phyloP scores from a whole-genome alignment of 2,888 invertebrate genomes.

The Steromphala cineraria region DNA sequence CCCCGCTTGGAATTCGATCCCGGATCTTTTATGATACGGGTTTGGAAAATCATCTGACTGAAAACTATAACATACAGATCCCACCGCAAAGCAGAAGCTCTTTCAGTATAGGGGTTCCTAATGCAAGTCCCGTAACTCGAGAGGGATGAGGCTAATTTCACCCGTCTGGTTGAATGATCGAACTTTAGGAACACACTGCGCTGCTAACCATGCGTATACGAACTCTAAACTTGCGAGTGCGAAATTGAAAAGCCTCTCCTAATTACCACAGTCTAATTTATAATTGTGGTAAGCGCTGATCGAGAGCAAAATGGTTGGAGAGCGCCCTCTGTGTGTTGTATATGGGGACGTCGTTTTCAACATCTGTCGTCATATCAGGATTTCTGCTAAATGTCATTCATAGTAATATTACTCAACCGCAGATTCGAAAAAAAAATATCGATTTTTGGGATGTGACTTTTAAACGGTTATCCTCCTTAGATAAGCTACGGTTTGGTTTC shows the following conservation, averaged over 20 bases:
- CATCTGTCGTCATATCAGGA: too few relatives aligned
- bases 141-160: neutral
- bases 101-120: neutral
- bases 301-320: neutral
- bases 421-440: too few relatives aligned
- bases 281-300: neutral
- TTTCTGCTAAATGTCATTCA: too few relatives aligned
- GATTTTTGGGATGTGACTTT: too few relatives aligned
- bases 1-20: neutral
- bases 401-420: too few relatives aligned
- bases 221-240: neutral
- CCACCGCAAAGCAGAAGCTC: neutral
- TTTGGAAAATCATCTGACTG: neutral
- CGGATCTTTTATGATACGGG: neutral
- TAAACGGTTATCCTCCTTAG: too few relatives aligned
- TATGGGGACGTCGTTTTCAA: too few relatives aligned
- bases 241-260: neutral
- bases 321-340: neutral
- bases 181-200: neutral
- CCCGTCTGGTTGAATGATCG: neutral
- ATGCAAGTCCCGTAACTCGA: neutral
- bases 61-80: neutral
- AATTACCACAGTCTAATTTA: neutral
- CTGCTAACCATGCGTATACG: neutral
- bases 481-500: too few relatives aligned